Evolutionary conservation across 2,113 vertebrate species (phyloP), one percentile per base, ranked within the genome.

Genomic region (Gadus chalcogrammus): DNA sequence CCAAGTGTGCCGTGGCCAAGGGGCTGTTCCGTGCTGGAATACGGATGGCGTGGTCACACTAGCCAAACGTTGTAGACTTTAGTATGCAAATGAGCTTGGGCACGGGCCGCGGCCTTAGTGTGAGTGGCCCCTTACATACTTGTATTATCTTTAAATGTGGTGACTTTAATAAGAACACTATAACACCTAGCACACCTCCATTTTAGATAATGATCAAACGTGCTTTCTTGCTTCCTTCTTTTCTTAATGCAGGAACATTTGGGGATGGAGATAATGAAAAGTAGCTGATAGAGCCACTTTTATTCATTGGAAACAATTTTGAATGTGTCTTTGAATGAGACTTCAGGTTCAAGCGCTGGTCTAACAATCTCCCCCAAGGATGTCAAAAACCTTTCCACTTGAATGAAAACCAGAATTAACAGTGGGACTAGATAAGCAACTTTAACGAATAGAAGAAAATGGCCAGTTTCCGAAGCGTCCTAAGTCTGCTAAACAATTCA

Each of bases 231-330:
- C 24, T 31, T 60, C 64, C 56, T 38, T 62, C 27, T 79, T 74
- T 76, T 73, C 59, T 52, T 63, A 64, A 65, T 6, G 5, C 12
- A 18, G 27, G 61, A 27, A 20, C 65, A 71, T 72, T 70, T 78
- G 71, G 72, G 35, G 18, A 24, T 27, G 65, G 48, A 79, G 71
- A 64, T 82, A 81, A 82, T 86, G 80, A 80, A 70, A 80, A 81
- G 61, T 68, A 79, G 75, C 67, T 76, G 73, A 78, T 90, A 85
- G 88, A 84, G 74, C 75, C 28, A 27, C 76, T 79, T 85, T 85
- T 73, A 88, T 81, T 79, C 73, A 80, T 86, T 87, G 85, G 72
- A 86, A 78, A 79, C 77, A 85, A 83, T 84, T 74, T 79, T 42
- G 73, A 68, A 71, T 67, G 73, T 66, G n/a, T n/a, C n/a, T n/a